These are phyloP conservation scores for Metalampra italica DNA, from an alignment of 2,888 invertebrate genomes.

Conservation along the genomic window DNA sequence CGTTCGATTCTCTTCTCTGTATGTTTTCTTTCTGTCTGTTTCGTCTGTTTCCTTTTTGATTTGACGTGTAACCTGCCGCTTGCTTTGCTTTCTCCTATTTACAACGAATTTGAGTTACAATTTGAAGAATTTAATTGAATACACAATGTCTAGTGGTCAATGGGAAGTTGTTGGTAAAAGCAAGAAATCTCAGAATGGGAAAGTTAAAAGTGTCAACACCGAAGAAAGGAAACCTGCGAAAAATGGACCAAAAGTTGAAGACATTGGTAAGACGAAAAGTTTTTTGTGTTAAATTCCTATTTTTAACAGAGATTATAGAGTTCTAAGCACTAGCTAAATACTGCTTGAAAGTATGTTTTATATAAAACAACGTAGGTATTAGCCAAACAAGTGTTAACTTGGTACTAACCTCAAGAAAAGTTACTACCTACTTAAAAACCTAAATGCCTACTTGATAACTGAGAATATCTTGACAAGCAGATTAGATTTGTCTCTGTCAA, in stretches of 20 bases:
- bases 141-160: slow-evolving; percentile 76
- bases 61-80: slow-evolving; percentile 71
- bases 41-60: slow-evolving; percentile 39
- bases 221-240: slow-evolving; percentile 81
- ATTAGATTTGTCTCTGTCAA: no score
- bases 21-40: slow-evolving; percentile 34
- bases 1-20: slow-evolving; percentile 9
- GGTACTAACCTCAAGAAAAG: no score
- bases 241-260: slow-evolving; percentile 85
- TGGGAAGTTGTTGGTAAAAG: slow-evolving; percentile 86
- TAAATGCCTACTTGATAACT: no score
- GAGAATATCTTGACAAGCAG: no score
- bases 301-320: background rate
- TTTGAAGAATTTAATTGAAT: slow-evolving; percentile 15
- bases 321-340: background rate
- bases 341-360: no score
- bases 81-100: slow-evolving; percentile 44
- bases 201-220: slow-evolving; percentile 69
- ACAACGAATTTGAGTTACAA: slow-evolving; percentile 42
- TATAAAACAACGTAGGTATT: no score
- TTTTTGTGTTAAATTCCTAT: background rate
- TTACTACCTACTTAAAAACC: no score
- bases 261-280: slow-evolving; percentile 80
- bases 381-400: no score
- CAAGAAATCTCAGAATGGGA: slow-evolving; percentile 78